Conservation (phyloP, 2,797 vertebrate genomes). For the Echiichthys vipera region DNA sequence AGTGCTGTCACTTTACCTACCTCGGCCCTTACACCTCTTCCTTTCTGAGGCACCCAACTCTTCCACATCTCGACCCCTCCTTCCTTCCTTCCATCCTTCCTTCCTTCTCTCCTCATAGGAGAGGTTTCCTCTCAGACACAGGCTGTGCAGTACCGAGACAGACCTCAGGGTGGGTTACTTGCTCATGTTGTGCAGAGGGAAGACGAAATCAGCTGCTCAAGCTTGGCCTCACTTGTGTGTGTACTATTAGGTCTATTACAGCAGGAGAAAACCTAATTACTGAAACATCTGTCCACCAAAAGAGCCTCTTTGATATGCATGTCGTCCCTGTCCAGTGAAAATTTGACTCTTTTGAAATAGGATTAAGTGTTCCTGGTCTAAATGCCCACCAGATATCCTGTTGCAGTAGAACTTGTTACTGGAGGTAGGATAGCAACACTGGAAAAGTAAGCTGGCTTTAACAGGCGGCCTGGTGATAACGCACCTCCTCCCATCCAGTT, state of each 20-base stretch:
- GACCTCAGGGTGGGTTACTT: constrained; percentile 56
- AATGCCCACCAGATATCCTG: too few species aligned
- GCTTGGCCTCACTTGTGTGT: not conserved
- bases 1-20: constrained; percentile 61
- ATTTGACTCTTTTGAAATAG: not conserved
- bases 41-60: constrained; percentile 10
- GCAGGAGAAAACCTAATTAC: not conserved
- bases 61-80: constrained; percentile 48
- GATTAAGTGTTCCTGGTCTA: not conserved
- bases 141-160: constrained; percentile 15
- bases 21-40: constrained; percentile 37
- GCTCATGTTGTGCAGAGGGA: constrained; percentile 18
- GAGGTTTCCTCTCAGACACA: not conserved
- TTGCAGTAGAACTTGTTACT: too few species aligned
- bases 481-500: too few species aligned
- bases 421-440: too few species aligned
- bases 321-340: not conserved
- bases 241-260: not conserved
- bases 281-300: not conserved
- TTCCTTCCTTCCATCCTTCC: not conserved
- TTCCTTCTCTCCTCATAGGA: not conserved
- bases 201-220: not conserved
- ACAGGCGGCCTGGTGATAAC: too few species aligned
- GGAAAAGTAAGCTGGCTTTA: too few species aligned
- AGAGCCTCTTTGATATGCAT: not conserved